Percentiles rank a stretch among this genome's conserved stretches.
These are phyloP conservation scores for Embiotoca jacksoni DNA, from an alignment of 2,113 vertebrate genomes.

Conservation along the genomic window DNA sequence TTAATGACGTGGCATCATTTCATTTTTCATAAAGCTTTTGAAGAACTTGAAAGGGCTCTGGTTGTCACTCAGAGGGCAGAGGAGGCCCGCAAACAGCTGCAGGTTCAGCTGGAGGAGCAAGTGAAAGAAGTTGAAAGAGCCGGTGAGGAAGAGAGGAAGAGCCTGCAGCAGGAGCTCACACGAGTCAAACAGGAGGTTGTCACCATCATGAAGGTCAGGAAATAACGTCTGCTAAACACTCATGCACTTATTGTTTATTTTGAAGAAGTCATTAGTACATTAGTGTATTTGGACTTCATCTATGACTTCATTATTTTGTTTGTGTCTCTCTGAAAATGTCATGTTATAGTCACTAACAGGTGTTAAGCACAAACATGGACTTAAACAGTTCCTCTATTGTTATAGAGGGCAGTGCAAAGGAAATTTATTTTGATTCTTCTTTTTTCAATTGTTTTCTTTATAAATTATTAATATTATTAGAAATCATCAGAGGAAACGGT, in stretches of 20 bases:
- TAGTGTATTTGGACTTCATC: not conserved
- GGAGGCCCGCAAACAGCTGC: conserved; percentile 90
- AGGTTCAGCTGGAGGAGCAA: conserved; percentile 92
- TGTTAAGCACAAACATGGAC: not conserved
- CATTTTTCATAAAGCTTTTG: conserved; percentile 87
- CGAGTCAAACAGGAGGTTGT: conserved; percentile 93
- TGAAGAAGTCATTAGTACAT: not conserved
- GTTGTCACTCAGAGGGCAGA: conserved; percentile 91
- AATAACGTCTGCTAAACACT: conserved; percentile 3
- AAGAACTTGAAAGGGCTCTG: conserved; percentile 93
- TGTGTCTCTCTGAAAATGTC: not conserved
- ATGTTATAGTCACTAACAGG: not conserved
- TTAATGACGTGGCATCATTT: not conserved
- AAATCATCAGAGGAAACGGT: conserved; percentile 90
- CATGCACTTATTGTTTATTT: not conserved
- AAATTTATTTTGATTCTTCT: not conserved
- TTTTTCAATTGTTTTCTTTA: no score
- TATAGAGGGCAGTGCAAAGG: not conserved
- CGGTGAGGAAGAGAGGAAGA: conserved; percentile 90
- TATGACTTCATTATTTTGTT: not conserved
- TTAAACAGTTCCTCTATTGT: not conserved
- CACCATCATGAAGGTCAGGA: conserved; percentile 92
- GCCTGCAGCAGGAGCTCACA: conserved; percentile 91
- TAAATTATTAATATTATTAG: conserved; percentile 70
- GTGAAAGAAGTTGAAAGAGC: conserved; percentile 89